Base-by-base conservation (phyloP, 2,113 vertebrate species). In the Bucco capensis region DNA sequence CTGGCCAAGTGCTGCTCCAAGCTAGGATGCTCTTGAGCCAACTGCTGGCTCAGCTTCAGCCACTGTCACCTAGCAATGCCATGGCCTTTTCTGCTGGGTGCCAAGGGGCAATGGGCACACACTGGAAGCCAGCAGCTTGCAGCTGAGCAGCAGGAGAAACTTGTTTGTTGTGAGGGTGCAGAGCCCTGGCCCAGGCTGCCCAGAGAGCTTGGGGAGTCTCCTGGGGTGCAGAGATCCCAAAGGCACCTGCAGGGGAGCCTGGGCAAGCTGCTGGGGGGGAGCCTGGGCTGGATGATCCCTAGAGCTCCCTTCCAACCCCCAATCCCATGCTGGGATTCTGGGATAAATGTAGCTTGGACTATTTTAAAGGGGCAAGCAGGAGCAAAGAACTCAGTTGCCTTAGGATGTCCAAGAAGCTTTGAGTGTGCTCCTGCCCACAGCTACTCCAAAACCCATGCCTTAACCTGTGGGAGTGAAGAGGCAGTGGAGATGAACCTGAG, bases 361-460 rank as follows among this genome's bases (percentile, higher is more conserved):
- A n/a, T 60, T 60, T 54, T 24, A 24, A 64, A 64, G 24, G n/a
- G 30, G 22, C 10, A 21, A 24, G 35, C 18, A 6, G 57, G 37
- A 70, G 23, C 37, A 9, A 61, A 19, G 40, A 61, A 10, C 0
- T 0, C 10, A 19, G 25, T 24, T 49, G 37, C 38, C 8, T 0
- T 44, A 33, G 25, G n/a, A 27, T 53, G 30, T 56, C 51, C 30
- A 4, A 19, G 75, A 60, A 31, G 35, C 14, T 25, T 42, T n/a
- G 53, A 19, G n/a, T 3, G 9, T 62, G n/a, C 19, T 49, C 5
- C 50, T 73, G 62, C 19, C 27, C 9, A 3, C n/a, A 4, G 33
- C 42, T 60, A 3, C 66, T 76, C 17, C 37, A 33, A 65, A 73
- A 50, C 0, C 7, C 0, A 0, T 5, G 13, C 4, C 0, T 23